Conservation (phyloP, 2,888 invertebrate genomes). For the Eupithecia subumbrata region DNA sequence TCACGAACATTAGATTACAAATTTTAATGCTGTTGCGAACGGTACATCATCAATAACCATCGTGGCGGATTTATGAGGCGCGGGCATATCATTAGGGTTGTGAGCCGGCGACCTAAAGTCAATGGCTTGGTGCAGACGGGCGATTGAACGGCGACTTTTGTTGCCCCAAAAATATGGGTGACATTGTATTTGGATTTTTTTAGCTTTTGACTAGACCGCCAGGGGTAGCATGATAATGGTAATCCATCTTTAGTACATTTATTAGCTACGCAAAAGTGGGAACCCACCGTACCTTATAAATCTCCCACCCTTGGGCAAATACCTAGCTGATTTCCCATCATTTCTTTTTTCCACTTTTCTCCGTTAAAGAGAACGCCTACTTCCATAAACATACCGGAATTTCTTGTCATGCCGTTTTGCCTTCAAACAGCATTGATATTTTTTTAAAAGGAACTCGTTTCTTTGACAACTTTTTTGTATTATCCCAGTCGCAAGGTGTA, state of each 20-base stretch:
- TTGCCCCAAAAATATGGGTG: neutral
- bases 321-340: neutral
- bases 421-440: no score
- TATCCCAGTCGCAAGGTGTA: neutral
- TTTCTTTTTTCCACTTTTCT: neutral
- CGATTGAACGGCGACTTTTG: neutral
- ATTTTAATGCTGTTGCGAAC: slow-evolving; percentile 35
- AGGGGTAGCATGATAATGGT: neutral
- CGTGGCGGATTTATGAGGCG: slow-evolving; percentile 65
- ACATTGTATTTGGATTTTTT: neutral
- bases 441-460: no score
- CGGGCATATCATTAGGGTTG: slow-evolving; percentile 58
- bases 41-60: slow-evolving; percentile 71
- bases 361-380: neutral
- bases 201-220: neutral
- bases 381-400: neutral
- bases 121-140: neutral
- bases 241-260: no score
- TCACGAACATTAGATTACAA: slow-evolving; percentile 15
- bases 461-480: neutral
- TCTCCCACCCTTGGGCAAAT: neutral
- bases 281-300: neutral
- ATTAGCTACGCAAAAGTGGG: neutral
- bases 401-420: no score
- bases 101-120: neutral